Base-by-base conservation (phyloP, 2,113 vertebrate genomes). In the Picathartes gymnocephalus region DNA sequence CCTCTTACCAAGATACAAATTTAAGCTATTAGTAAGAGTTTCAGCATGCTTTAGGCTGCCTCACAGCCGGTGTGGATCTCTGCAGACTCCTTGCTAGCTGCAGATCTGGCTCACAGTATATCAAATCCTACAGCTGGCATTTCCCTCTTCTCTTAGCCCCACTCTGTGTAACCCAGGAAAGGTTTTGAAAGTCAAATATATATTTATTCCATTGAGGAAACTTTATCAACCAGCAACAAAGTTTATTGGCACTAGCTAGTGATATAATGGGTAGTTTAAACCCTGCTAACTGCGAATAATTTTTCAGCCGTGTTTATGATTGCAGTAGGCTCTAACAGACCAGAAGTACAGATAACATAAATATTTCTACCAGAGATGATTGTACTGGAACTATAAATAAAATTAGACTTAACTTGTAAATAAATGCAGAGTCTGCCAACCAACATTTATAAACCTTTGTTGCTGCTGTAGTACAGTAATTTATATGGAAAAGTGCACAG, bases 181-280 rank as follows among this genome's bases (percentile, higher is more conserved):
- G 96, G 96, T 96, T 98, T 94, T 97, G 93, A 98, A 98, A 98
- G 97, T 98, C 97, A 98, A 97, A 96, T 96, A 97, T 97, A 94
- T 97, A 97, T 97, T 97, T 98, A 98, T 97, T 98, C 97, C 97
- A 92, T 48, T 68, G 97, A 98, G 95, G 94, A 98, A 97, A 98
- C 97, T 97, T 98, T 98, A 98, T 98, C 98, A 97, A 97, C 95
- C 97, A 97, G 95, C 88, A 85, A 96, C 94, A 94, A 97, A 98
- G 97, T 98, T 98, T 98, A 97, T 97, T 97, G 96, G 97, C 96
- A 96, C 96, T 97, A 89, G 93, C 96, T 97, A 92, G 96, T 98
- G 98, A 98, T 98, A 98, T 98, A 98, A 98, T 97, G 91, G 97
- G 97, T 96, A 97, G 97, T 98, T 98, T 98, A 98, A 98, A 97